A percentile compares a stretch with the other conserved stretches of the same genome.
These are phyloP conservation scores for Oreamnos americanus DNA, from an alignment of 2,113 vertebrate genomes.

Conservation along the genomic window DNA sequence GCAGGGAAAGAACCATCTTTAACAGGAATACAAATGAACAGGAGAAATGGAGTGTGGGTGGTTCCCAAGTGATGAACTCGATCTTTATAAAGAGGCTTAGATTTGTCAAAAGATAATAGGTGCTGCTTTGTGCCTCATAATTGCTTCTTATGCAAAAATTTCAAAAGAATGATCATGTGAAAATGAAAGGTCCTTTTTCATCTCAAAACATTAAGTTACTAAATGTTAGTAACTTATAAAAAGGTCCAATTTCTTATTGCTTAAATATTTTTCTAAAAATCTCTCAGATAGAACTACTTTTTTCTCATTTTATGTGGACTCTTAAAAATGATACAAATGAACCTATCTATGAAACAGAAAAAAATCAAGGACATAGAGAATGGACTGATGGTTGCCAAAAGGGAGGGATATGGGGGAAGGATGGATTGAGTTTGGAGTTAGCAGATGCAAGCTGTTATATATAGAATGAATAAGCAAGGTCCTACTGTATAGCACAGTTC, in stretches of 20 bases:
- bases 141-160: constrained; percentile 16
- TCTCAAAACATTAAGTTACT: neutral
- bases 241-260: neutral
- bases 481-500: neutral
- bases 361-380: neutral
- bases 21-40: constrained; percentile 23
- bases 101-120: constrained; percentile 35
- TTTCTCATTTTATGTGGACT: neutral
- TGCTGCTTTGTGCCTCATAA: constrained; percentile 23
- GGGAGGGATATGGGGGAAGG: neutral
- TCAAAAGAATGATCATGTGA: constrained; percentile 6
- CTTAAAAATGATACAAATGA: neutral
- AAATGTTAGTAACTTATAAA: constrained; percentile 22
- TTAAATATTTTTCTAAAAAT: constrained; percentile 19
- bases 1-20: neutral
- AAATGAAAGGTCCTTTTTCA: neutral
- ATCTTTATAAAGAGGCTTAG: neutral
- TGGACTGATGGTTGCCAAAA: neutral
- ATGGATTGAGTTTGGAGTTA: neutral
- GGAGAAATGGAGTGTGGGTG: constrained; percentile 18
- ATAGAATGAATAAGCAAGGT: neutral
- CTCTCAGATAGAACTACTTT: neutral
- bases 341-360: neutral
- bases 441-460: neutral
- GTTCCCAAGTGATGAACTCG: neutral